Base-by-base conservation (phyloP, 2,888 invertebrate species). In the Drosophila ezoana region DNA sequence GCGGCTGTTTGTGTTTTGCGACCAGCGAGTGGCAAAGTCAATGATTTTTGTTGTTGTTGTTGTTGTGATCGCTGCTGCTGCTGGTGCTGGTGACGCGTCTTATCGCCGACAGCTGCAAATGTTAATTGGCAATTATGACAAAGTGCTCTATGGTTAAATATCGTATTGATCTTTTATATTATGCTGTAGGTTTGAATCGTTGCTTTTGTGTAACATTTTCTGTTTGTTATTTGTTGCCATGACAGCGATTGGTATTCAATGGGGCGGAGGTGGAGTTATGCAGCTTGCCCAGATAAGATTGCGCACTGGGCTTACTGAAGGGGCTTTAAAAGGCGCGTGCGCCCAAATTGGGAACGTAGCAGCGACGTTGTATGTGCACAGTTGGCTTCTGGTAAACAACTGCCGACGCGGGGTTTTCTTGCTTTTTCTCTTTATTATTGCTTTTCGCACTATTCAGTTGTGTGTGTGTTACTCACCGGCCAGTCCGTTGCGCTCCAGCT, bases 11-110 rank as follows among this genome's bases (percentile, higher is more conserved):
- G 73, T 38, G 83, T 59, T 64, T 64, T 76, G 9, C 72, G 82
- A 43, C 89, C 88, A 47, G 86, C 85, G 45, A 91, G 72, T 18
- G 91, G 91, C 71, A 91, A 78, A 53, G 91, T 90, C 62, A 91
- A 72, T 32, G 90, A 89, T 81, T 91, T 91, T 49, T 86, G 40
- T 28, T 60, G 60, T 28, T 47, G 48, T 11, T 33, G 59, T 5
- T 20, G 37, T n/a, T 20, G 37, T 14, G 23, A 23, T 23, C 23
- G 23, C 23, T 49, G 57, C 35, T n/a, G 63, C 0, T 51, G 61
- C 18, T 68, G 58, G 3, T 59, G 72, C 11, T 70, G 81, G 16
- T 76, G 85, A 62, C 72, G 65, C 72, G 63, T 73, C 79, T 79
- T 85, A 67, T 84, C 80, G 65, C 35, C 65, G 37, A 47, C 82